Percentiles rank a stretch among this genome's conserved stretches.
Evolutionary conservation across 2,888 invertebrate species (phyloP).

Genomic region (Anoplius nigerrimus): DNA sequence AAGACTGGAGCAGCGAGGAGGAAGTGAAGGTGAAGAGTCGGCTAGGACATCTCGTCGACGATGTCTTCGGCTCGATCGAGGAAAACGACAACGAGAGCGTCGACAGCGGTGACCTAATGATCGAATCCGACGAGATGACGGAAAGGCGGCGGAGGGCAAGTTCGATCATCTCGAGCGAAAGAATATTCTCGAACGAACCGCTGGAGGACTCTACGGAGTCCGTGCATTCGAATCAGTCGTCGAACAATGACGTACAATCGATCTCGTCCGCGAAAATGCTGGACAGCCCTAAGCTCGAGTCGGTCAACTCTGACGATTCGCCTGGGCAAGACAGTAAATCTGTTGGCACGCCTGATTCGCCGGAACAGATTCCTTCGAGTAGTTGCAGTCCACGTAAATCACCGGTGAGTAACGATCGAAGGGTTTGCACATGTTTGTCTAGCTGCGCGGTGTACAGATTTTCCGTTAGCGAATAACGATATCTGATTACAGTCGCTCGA

Average conservation of each 20-base stretch:
- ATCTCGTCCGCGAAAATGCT: no score
- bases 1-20: constrained; percentile 57
- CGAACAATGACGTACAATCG: no score
- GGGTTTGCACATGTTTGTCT: no score
- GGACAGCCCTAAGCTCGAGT: no score
- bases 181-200: constrained; percentile 16
- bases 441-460: no score
- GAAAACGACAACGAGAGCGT: constrained; percentile 28
- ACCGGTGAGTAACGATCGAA: no score
- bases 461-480: not conserved
- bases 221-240: constrained; percentile 3
- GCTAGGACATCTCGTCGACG: constrained; percentile 6
- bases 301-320: no score
- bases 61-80: constrained; percentile 2
- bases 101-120: constrained; percentile 21
- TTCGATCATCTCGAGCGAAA: constrained; percentile 26
- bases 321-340: no score
- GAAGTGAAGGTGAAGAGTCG: constrained; percentile 23
- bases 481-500: not conserved
- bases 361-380: no score
- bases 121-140: constrained; percentile 5
- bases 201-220: not conserved
- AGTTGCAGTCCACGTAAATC: no score
- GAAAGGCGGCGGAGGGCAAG: constrained; percentile 28
- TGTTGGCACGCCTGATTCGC: no score